Conservation (phyloP, 2,888 invertebrate genomes). For the Orthosia gothica region DNA sequence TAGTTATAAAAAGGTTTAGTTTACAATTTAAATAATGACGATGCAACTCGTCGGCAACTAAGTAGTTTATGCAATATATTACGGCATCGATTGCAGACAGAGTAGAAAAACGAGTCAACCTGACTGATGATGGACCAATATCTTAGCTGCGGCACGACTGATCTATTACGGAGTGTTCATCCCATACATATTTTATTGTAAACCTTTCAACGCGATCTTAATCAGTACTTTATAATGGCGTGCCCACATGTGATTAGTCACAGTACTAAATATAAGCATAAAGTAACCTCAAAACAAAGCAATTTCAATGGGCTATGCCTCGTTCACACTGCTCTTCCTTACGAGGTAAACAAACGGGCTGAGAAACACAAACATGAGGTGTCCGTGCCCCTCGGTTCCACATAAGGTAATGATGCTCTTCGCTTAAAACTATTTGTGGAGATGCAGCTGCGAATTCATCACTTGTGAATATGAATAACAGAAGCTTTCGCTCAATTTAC, state of each 20-base stretch:
- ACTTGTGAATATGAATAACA: constrained; percentile 34
- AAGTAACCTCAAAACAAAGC: constrained; percentile 34
- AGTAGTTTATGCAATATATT: constrained; percentile 63
- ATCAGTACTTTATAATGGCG: constrained; percentile 38
- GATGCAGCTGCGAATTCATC: constrained; percentile 43
- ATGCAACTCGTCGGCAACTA: constrained; percentile 48
- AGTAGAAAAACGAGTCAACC: constrained; percentile 55
- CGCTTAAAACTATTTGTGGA: constrained; percentile 44
- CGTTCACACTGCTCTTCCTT: constrained; percentile 57
- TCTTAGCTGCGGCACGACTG: constrained; percentile 44
- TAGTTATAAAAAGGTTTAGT: constrained; percentile 53
- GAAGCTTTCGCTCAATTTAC: constrained; percentile 31
- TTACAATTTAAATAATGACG: constrained; percentile 59
- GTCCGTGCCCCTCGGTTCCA: constrained; percentile 35
- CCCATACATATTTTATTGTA: constrained; percentile 32
- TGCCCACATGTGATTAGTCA: constrained; percentile 47
- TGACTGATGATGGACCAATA: constrained; percentile 58
- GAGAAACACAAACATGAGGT: constrained; percentile 54
- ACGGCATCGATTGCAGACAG: constrained; percentile 50
- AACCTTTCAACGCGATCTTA: constrained; percentile 30
- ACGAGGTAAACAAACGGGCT: constrained; percentile 57
- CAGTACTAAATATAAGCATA: constrained; percentile 22
- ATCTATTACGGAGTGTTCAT: constrained; percentile 31
- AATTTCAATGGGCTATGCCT: constrained; percentile 50
- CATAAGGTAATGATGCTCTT: constrained; percentile 52